Conservation (phyloP, 2,113 vertebrate species). For the Hyperoodon ampullatus region DNA sequence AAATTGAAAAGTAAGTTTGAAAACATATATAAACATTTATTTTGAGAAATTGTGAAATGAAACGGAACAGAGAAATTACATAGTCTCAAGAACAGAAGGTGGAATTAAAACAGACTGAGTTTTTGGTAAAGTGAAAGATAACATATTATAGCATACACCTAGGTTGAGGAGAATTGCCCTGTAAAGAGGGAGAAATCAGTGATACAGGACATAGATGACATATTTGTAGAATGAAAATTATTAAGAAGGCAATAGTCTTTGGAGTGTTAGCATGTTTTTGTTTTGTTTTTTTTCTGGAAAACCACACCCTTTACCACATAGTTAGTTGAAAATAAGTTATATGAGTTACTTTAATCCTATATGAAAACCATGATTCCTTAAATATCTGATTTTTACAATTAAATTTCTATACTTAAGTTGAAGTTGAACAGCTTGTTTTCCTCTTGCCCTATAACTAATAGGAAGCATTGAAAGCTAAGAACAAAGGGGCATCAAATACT, state of each 20-base stretch:
- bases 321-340: slow-evolving; percentile 14
- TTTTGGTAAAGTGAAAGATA: neutral
- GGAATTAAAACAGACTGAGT: neutral
- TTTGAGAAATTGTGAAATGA: neutral
- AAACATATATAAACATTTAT: neutral
- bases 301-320: neutral
- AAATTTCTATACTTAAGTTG: neutral
- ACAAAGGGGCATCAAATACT: neutral
- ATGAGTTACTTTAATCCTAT: neutral
- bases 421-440: neutral
- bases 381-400: neutral
- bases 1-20: neutral
- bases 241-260: neutral
- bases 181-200: neutral
- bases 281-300: neutral
- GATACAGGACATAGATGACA: neutral
- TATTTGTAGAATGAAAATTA: neutral
- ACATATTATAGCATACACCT: neutral
- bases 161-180: neutral
- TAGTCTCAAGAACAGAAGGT: neutral
- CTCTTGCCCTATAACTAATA: neutral
- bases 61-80: neutral
- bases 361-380: neutral
- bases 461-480: neutral
- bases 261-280: neutral